Base-by-base conservation (phyloP, 2,888 invertebrate species). In the Melieria crassipennis region DNA sequence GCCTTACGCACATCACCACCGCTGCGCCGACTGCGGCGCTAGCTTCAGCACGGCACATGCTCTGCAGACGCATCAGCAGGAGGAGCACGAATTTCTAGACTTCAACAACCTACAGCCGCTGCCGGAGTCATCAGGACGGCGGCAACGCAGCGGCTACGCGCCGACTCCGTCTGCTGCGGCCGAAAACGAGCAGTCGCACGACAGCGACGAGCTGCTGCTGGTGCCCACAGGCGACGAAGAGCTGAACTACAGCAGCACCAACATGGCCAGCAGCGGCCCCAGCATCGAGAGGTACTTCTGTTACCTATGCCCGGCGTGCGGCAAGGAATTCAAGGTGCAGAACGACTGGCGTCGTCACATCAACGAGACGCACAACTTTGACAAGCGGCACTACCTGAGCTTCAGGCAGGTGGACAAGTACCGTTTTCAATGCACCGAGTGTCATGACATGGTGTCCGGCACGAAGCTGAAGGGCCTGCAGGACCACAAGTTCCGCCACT, bases 291-390 rank as follows among this genome's bases (percentile, higher is more conserved):
- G 76, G 42, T 73, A 79, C 70, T 84, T 83, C 60, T 82, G 83
- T 62, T 84, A 80, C 65, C 65, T 84, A 10, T 84, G 84, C 47
- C 84, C 84, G 0, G 82, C 83, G 10, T 84, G 84, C 58, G 84
- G 84, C 11, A 72, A 79, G 52, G 78, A 82, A 10, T 82, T 82
- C 70, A 80, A 80, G 63, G 79, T 82, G 0, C 83, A 84, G 69
- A 79, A 79, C 16, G 79, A 82, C 58, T 84, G 84, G 84, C 82
- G 84, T 1, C 82, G 84, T 13, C 84, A 84, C 72, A 84, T 84
- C 57, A 84, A 84, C 63, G 77, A 81, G 50, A 79, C 78, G 11
- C 84, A 84, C 72, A 84, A 80, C 58, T 84, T 84, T 16, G 84
- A 84, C 67, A 83, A 84, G 58, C 78, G 84, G 0, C 77, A 79